A percentile compares a stretch with the other conserved stretches of the same genome.
phyloP scores from a whole-genome alignment of 2,113 vertebrate species.

The Abramis brama region DNA sequence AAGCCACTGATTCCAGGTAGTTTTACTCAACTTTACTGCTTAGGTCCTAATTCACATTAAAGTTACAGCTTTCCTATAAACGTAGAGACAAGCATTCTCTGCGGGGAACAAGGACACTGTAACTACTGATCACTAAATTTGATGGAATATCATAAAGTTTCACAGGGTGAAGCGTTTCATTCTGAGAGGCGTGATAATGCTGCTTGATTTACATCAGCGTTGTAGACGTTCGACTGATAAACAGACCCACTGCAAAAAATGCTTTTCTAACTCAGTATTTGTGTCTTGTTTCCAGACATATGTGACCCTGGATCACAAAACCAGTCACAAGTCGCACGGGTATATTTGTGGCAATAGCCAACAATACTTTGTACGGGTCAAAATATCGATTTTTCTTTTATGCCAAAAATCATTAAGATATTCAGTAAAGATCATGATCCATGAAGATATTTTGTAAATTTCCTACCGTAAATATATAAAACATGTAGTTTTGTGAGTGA shows the following conservation, averaged over 20 bases:
- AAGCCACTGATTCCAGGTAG: not conserved
- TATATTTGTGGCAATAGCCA: too few relatives aligned
- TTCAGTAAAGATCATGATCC: too few relatives aligned
- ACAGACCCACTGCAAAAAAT: not conserved
- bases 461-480: too few relatives aligned
- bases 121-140: slow-evolving; percentile 51
- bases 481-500: too few relatives aligned
- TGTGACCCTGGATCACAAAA: too few relatives aligned
- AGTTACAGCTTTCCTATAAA: slow-evolving; percentile 33
- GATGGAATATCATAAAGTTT: slow-evolving; percentile 52
- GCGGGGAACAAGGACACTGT: not conserved
- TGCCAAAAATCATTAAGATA: too few relatives aligned
- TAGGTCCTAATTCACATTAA: slow-evolving; percentile 26
- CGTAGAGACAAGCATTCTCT: not conserved
- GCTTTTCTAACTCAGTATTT: too few relatives aligned
- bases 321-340: too few relatives aligned
- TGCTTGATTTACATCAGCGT: not conserved
- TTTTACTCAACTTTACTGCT: not conserved
- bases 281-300: too few relatives aligned
- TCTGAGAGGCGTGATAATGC: not conserved
- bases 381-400: too few relatives aligned
- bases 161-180: slow-evolving; percentile 8
- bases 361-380: too few relatives aligned
- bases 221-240: not conserved
- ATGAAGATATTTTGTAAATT: too few relatives aligned